Conservation (phyloP, 2,888 invertebrate species). For the Cylloceria caligata region DNA sequence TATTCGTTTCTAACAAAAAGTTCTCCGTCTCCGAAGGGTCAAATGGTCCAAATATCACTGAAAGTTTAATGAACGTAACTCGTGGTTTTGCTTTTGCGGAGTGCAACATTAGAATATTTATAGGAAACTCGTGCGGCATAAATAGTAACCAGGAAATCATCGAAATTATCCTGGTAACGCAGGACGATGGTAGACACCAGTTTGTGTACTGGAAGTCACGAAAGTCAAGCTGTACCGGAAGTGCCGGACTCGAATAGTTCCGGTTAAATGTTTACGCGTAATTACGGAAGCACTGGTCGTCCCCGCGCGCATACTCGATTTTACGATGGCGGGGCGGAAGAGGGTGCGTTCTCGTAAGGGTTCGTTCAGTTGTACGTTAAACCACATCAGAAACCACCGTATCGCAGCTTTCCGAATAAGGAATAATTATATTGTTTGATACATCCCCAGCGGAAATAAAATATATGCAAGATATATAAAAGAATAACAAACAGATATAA, state of each 20-base stretch:
- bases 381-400: constrained; percentile 21
- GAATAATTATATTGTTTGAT: neutral
- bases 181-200: constrained; percentile 5
- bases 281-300: constrained; percentile 71
- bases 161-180: constrained; percentile 56
- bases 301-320: constrained; percentile 29
- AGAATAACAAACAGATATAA: too few relatives aligned
- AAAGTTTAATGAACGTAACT: neutral
- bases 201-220: constrained; percentile 67
- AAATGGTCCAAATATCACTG: neutral
- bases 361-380: constrained; percentile 35
- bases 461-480: too few relatives aligned
- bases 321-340: constrained; percentile 21
- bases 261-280: constrained; percentile 78
- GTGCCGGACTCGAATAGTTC: constrained; percentile 74
- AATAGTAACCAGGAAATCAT: constrained; percentile 58
- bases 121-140: constrained; percentile 31
- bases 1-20: too few relatives aligned
- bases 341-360: constrained; percentile 24
- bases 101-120: constrained; percentile 5
- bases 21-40: too few relatives aligned
- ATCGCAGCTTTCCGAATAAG: constrained; percentile 10
- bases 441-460: too few relatives aligned
- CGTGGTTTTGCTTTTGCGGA: neutral
- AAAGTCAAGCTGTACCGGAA: constrained; percentile 77